Evolutionary conservation across 2,113 vertebrate species (phyloP).

Genomic region (Lagopus leucura): DNA sequence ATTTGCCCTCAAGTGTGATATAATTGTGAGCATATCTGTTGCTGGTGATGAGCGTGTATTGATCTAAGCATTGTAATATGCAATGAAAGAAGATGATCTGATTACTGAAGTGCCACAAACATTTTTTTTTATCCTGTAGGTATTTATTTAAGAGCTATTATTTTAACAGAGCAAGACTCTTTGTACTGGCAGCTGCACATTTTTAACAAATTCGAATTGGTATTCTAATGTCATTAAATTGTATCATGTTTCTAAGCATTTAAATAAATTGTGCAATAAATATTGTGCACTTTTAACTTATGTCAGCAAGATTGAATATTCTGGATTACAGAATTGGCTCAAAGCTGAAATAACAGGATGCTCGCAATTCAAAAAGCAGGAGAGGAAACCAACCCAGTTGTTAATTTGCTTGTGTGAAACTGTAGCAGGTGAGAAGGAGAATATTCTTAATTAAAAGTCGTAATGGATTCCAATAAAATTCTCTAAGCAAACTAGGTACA

Average conservation of each 20-base stretch:
- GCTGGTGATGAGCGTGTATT: slow-evolving; percentile 30
- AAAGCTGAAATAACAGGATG: slow-evolving; percentile 36
- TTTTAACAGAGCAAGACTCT: slow-evolving; percentile 62
- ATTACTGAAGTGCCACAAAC: slow-evolving; percentile 69
- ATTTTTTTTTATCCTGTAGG: slow-evolving; percentile 51
- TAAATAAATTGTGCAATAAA: slow-evolving; percentile 60
- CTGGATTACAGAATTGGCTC: slow-evolving; percentile 40
- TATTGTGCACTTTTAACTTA: slow-evolving; percentile 63
- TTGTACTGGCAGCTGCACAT: slow-evolving; percentile 57
- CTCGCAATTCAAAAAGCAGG: neutral
- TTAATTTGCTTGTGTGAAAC: neutral
- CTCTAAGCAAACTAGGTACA: slow-evolving; percentile 7
- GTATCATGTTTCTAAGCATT: slow-evolving; percentile 69
- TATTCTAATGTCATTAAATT: slow-evolving; percentile 35
- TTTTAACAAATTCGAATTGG: slow-evolving; percentile 69
- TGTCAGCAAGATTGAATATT: slow-evolving; percentile 10
- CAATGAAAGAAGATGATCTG: slow-evolving; percentile 47
- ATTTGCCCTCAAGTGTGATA: neutral
- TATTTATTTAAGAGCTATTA: slow-evolving; percentile 57
- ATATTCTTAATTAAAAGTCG: slow-evolving; percentile 20
- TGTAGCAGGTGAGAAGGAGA: slow-evolving; percentile 35
- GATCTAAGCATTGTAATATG: slow-evolving; percentile 40
- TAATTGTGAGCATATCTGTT: neutral
- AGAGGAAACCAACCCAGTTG: neutral
- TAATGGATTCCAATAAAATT: slow-evolving; percentile 76